Evolutionary conservation across 1,140 invertebrate species (phyloP), one percentile per base, ranked within the genome.

Genomic region (Caenorhabditis remanei): DNA sequence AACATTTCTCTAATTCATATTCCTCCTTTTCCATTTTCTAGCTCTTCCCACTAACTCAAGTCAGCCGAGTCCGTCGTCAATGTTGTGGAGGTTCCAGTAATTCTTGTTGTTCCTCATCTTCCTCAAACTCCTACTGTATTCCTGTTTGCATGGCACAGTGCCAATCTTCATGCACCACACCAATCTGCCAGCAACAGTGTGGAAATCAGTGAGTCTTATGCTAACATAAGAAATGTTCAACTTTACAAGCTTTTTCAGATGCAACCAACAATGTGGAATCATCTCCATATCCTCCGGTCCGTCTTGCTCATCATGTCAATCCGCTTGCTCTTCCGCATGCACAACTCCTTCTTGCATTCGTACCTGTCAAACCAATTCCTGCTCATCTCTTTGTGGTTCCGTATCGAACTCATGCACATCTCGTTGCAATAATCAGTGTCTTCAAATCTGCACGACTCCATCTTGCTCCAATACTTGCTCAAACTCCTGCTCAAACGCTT

Each of bases 361-460:
- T 79, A 50, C 71, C 41, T 79, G 71, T 5, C 46, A 79, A 50
- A 79, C n/a, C 32, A 79, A 79, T 14, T 79, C 71, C 13, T 79
- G 71, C 46, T 79, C 71, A 32, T 24, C 43, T 24, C 71, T 79
- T 0, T 79, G 71, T 24, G 46, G 46, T 14, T 53, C 46, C 3
- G 71, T 48, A 21, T 13, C 71, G 5, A 79, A 79, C 11, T 79
- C 71, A 0, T 79, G 71, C 46, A 24, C 71, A 32, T 50, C 43
- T 21, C 46, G 71, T 4, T 79, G 71, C n/a, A 79, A 79, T 19
- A 32, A 13, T 16, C 71, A 79, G 53, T 79, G 71, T 24, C 71
- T 79, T 48, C 71, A 79, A 79, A 79, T 79, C 71, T 79, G 71
- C 14, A 79, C 43, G 14, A 79, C 71, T 24, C 71, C 71, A 24